phyloP scores from a whole-genome alignment of 2,888 invertebrate genomes.

The Steromphala cineraria region DNA sequence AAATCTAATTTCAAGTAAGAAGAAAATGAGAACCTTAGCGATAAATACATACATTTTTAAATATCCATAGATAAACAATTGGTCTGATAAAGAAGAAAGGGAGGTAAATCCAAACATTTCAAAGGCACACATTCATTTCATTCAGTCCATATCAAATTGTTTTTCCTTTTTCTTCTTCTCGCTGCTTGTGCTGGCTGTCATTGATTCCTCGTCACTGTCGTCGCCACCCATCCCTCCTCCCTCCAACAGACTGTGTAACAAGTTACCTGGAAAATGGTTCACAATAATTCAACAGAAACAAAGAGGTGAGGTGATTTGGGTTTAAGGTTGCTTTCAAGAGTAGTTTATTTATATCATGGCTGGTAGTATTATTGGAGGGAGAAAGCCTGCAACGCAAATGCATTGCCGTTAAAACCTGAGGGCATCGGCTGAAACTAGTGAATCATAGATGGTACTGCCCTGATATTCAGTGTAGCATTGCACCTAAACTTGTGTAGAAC shows the following conservation, averaged over 20 bases:
- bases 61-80: neutral
- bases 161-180: constrained; percentile 3
- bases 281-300: too few relatives aligned
- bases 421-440: too few relatives aligned
- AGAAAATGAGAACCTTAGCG: neutral
- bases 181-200: constrained; percentile 15
- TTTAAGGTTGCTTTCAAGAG: too few relatives aligned
- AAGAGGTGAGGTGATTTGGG: too few relatives aligned
- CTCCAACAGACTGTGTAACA: constrained; percentile 63
- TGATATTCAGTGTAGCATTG: too few relatives aligned
- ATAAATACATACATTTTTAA: neutral
- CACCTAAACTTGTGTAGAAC: too few relatives aligned
- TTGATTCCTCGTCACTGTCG: constrained; percentile 32
- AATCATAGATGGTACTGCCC: too few relatives aligned
- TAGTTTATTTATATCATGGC: too few relatives aligned
- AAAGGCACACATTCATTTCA: neutral
- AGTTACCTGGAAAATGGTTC: constrained; percentile 50
- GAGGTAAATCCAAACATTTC: neutral
- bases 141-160: constrained; percentile 23
- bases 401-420: too few relatives aligned
- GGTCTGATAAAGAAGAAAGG: neutral
- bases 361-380: too few relatives aligned
- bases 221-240: constrained; percentile 46
- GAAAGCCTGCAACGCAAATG: too few relatives aligned
- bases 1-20: too few relatives aligned